These are phyloP conservation scores for Taenaris catops DNA, from an alignment of 2,888 invertebrate species.

Conservation along the genomic window DNA sequence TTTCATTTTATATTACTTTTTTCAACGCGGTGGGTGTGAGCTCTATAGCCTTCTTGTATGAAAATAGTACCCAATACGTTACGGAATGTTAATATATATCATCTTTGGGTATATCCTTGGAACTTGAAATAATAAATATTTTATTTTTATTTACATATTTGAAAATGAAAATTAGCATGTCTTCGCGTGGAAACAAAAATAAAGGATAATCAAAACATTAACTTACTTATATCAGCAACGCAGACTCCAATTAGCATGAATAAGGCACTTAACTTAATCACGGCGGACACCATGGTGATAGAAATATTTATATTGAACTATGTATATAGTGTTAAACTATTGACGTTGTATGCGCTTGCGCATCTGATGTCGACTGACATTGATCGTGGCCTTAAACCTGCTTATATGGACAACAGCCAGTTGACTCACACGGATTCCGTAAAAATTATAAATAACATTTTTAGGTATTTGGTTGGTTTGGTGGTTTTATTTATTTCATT, in stretches of 20 bases:
- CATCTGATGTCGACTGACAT: slow-evolving; percentile 54
- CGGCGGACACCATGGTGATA: slow-evolving; percentile 60
- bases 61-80: no score
- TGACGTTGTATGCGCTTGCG: slow-evolving; percentile 44
- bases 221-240: slow-evolving; percentile 64
- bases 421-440: slow-evolving; percentile 34
- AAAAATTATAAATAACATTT: slow-evolving; percentile 27
- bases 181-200: no score
- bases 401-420: slow-evolving; percentile 52
- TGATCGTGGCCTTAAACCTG: slow-evolving; percentile 53
- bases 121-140: no score
- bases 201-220: no score
- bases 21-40: no score
- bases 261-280: slow-evolving; percentile 70
- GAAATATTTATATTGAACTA: slow-evolving; percentile 32
- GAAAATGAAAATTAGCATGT: no score
- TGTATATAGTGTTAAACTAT: slow-evolving; percentile 35
- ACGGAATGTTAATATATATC: no score
- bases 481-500: slow-evolving; percentile 20
- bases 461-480: no score
- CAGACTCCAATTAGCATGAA: slow-evolving; percentile 54
- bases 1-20: no score
- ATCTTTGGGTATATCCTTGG: no score
- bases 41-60: no score
- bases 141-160: no score